Conservation (phyloP, 2,888 invertebrate species). For the Chelonus formosanus region DNA sequence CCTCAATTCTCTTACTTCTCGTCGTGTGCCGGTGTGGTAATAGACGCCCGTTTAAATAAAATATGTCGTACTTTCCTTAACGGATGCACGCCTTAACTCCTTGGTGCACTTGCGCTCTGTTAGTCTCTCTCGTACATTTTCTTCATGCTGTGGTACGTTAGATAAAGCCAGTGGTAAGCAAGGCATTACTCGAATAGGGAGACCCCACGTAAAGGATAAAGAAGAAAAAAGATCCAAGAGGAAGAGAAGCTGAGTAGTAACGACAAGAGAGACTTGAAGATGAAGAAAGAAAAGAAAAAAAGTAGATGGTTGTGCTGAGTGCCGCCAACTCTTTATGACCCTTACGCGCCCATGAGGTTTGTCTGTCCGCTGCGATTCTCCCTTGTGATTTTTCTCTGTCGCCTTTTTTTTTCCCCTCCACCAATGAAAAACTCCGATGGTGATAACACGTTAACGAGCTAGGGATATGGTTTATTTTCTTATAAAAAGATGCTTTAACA, state of each 20-base stretch:
- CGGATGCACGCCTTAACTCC: conserved; percentile 26
- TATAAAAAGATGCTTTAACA: too few relatives aligned
- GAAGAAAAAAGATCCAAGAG: not conserved
- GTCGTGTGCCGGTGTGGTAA: conserved; percentile 19
- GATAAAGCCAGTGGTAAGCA: conserved; percentile 31
- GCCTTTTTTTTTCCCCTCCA: conserved; percentile 6
- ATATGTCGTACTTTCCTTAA: conserved; percentile 28
- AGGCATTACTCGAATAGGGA: conserved; percentile 13
- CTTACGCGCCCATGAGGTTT: conserved; percentile 32
- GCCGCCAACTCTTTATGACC: conserved; percentile 32
- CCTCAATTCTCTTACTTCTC: not conserved
- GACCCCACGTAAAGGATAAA: conserved; percentile 1
- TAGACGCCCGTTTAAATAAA: conserved; percentile 19
- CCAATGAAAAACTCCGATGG: conserved; percentile 10
- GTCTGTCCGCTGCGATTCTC: conserved; percentile 19
- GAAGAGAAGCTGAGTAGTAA: not conserved
- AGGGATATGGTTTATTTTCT: conserved; percentile 12
- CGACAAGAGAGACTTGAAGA: conserved; percentile 7
- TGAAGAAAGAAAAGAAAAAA: conserved; percentile 9
- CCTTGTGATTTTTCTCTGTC: conserved; percentile 18
- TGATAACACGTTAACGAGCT: conserved; percentile 29
- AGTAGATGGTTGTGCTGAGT: conserved; percentile 23
- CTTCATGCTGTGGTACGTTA: conserved; percentile 26
- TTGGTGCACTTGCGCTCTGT: not conserved
- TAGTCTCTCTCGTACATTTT: conserved; percentile 25